Evolutionary conservation across 1,140 invertebrate genomes (phyloP).

Genomic region (Forficula auricularia): DNA sequence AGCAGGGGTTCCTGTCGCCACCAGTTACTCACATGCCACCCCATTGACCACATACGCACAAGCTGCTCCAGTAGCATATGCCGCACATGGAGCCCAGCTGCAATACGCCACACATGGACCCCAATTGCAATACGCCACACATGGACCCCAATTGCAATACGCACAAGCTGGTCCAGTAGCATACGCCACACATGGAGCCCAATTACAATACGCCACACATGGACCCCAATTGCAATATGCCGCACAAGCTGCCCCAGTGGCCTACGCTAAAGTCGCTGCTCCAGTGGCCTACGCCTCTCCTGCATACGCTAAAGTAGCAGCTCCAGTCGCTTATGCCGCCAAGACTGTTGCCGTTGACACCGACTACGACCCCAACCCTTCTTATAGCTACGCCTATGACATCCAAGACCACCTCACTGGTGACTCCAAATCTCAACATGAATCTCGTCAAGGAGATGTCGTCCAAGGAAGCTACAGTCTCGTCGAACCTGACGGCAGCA

Average conservation of each 20-base stretch:
- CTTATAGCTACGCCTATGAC: constrained; percentile 10
- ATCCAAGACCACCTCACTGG: constrained; percentile 11
- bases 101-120: neutral
- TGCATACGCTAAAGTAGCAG: constrained; percentile 21
- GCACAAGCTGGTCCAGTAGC: constrained; percentile 2
- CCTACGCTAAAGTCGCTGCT: constrained; percentile 1
- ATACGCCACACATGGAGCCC: constrained; percentile 3
- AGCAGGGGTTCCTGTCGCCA: too few relatives aligned
- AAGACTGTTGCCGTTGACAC: constrained; percentile 9
- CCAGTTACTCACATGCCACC: constrained; percentile 10
- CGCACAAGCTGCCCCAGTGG: constrained; percentile 22
- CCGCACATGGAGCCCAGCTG: constrained; percentile 1
- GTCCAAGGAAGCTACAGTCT: constrained; percentile 12
- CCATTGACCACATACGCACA: constrained; percentile 13
- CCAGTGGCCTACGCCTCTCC: constrained; percentile 25
- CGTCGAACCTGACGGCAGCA: constrained; percentile 12
- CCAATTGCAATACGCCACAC: neutral
- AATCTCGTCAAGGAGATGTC: constrained; percentile 11
- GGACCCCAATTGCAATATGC: constrained; percentile 12
- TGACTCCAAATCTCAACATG: constrained; percentile 12
- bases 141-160: constrained; percentile 19
- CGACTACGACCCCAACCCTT: constrained; percentile 10
- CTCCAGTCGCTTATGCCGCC: constrained; percentile 22
- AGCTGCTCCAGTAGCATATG: constrained; percentile 12
- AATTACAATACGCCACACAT: constrained; percentile 19